phyloP scores from a whole-genome alignment of 2,888 invertebrate species.

The Dermolepida albohirtum region DNA sequence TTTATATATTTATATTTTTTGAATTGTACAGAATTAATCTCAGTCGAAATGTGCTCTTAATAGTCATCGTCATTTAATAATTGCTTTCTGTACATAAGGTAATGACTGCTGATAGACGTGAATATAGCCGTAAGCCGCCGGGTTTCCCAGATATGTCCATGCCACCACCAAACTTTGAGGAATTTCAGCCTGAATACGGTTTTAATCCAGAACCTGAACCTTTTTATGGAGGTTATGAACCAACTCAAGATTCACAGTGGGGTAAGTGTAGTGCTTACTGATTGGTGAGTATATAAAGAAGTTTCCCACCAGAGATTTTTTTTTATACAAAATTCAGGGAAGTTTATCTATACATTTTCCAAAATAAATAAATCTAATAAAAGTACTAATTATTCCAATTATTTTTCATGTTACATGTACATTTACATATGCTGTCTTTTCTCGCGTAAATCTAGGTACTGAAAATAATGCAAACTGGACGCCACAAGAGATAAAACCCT shows the following conservation, averaged over 20 bases:
- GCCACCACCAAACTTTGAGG: constrained; percentile 66
- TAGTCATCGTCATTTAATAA: constrained; percentile 12
- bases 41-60: neutral
- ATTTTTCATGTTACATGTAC: neutral
- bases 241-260: constrained; percentile 81
- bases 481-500: constrained; percentile 73
- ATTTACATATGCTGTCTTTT: neutral
- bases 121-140: constrained; percentile 80
- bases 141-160: constrained; percentile 74
- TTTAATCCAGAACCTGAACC: constrained; percentile 70
- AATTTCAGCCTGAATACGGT: constrained; percentile 64
- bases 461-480: constrained; percentile 69
- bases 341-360: too few species aligned
- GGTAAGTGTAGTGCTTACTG: constrained; percentile 60
- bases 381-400: neutral
- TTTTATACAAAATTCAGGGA: too few species aligned
- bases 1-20: constrained; percentile 2
- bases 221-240: constrained; percentile 74
- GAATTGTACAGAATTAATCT: constrained; percentile 10
- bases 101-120: constrained; percentile 91
- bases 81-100: constrained; percentile 67
- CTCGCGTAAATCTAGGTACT: constrained; percentile 34
- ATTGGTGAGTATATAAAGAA: neutral
- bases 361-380: too few species aligned
- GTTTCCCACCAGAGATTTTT: too few species aligned